These are phyloP conservation scores for Furcifer pardalis DNA, from an alignment of 2,797 vertebrate genomes.

Conservation along the genomic window DNA sequence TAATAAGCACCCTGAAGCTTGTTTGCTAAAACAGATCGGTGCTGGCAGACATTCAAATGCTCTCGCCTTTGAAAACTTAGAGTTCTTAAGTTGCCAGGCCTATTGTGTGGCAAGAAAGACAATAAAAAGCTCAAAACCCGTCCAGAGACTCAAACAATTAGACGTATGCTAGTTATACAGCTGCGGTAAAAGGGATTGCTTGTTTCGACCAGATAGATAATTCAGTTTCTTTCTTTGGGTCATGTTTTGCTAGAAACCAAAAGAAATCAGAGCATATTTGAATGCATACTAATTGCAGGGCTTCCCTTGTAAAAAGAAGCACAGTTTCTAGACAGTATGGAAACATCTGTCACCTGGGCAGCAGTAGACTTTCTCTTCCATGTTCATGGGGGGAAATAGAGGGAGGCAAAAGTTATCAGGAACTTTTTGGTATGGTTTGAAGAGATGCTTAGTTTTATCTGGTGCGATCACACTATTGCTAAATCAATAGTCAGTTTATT, in stretches of 20 bases:
- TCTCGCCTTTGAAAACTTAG: constrained; percentile 77
- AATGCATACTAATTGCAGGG: constrained; percentile 45
- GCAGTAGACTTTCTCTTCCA: constrained; percentile 52
- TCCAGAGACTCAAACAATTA: constrained; percentile 75
- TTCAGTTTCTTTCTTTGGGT: constrained; percentile 70
- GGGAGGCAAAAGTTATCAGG: not conserved
- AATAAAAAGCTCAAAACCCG: constrained; percentile 76
- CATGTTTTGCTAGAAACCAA: constrained; percentile 69
- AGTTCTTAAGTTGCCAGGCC: constrained; percentile 72
- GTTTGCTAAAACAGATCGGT: constrained; percentile 80
- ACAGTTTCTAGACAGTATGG: constrained; percentile 38
- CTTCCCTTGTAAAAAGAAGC: constrained; percentile 69
- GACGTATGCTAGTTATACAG: constrained; percentile 72
- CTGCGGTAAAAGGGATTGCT: constrained; percentile 75
- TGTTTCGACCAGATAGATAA: constrained; percentile 69
- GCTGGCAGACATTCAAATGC: constrained; percentile 78
- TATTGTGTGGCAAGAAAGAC: constrained; percentile 76
- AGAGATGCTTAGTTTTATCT: not conserved
- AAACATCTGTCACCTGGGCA: constrained; percentile 35
- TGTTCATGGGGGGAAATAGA: constrained; percentile 6
- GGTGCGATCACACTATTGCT: not conserved
- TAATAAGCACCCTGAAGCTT: constrained; percentile 82
- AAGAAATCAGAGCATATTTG: constrained; percentile 33
- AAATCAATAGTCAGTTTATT: not conserved
- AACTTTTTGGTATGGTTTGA: not conserved